These are phyloP conservation scores for Drosophila neotestacea DNA, from an alignment of 2,888 invertebrate species.

Conservation along the genomic window DNA sequence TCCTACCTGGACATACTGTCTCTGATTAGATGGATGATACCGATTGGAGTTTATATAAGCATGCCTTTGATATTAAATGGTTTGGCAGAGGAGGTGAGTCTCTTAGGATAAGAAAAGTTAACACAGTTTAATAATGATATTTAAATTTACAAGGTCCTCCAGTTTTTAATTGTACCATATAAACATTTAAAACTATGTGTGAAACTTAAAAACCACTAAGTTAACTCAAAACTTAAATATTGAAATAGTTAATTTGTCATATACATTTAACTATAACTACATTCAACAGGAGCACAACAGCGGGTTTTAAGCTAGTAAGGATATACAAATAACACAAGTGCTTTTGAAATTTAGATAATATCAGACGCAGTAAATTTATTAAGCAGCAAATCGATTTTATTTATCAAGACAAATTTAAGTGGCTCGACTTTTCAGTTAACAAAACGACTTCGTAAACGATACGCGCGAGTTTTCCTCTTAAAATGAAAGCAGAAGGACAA, in stretches of 20 bases:
- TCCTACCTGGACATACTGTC: conserved; percentile 5
- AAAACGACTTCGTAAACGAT: neutral
- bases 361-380: neutral
- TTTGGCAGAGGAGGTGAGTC: conserved; percentile 64
- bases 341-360: neutral
- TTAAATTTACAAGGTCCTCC: too few species aligned
- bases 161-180: too few species aligned
- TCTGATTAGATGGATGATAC: conserved; percentile 52
- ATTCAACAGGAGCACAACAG: too few species aligned
- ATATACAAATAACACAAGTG: too few species aligned
- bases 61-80: conserved; percentile 54
- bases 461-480: neutral
- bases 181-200: too few species aligned
- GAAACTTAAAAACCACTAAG: too few species aligned
- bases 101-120: neutral
- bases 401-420: neutral
- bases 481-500: neutral
- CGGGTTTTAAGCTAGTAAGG: too few species aligned
- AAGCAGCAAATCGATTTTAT: neutral
- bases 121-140: too few species aligned
- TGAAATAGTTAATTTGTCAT: too few species aligned
- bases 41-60: conserved; percentile 41
- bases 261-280: too few species aligned
- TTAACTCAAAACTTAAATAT: too few species aligned
- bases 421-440: neutral